A percentile compares a stretch with the other conserved stretches of the same genome.
These are phyloP conservation scores for Rosalia funebris DNA, from an alignment of 2,888 invertebrate species.

Conservation along the genomic window DNA sequence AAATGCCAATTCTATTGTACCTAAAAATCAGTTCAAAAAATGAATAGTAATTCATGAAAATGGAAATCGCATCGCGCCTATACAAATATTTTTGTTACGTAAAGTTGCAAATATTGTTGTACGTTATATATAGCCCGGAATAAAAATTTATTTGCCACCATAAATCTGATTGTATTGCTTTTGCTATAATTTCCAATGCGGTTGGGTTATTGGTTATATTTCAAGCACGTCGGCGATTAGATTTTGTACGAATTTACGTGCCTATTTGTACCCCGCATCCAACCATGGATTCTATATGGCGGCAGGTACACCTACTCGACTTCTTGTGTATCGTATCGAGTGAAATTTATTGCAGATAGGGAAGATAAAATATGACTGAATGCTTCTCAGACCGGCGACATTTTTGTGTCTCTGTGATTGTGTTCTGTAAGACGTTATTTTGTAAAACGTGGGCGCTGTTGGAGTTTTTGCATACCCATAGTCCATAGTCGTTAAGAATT, in stretches of 20 bases:
- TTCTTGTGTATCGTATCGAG: neutral
- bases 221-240: slow-evolving; percentile 22
- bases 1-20: too few relatives aligned
- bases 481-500: too few relatives aligned
- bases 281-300: neutral
- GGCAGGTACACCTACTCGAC: neutral
- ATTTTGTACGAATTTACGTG: slow-evolving; percentile 1
- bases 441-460: too few relatives aligned
- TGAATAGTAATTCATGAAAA: neutral
- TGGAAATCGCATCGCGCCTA: slow-evolving; percentile 1
- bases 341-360: neutral
- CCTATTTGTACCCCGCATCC: neutral
- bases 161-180: slow-evolving; percentile 21
- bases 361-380: too few relatives aligned
- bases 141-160: slow-evolving; percentile 20
- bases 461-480: too few relatives aligned
- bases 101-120: slow-evolving; percentile 14
- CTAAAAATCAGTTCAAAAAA: too few relatives aligned
- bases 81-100: slow-evolving; percentile 14
- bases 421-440: too few relatives aligned
- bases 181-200: slow-evolving; percentile 26
- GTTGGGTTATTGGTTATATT: slow-evolving; percentile 22
- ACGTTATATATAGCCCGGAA: slow-evolving; percentile 11
- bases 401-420: too few relatives aligned
- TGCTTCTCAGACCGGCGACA: too few relatives aligned